Percentiles rank a stretch among this genome's conserved stretches.
phyloP scores from a whole-genome alignment of 2,888 invertebrate genomes.

The Lissonota sp. region DNA sequence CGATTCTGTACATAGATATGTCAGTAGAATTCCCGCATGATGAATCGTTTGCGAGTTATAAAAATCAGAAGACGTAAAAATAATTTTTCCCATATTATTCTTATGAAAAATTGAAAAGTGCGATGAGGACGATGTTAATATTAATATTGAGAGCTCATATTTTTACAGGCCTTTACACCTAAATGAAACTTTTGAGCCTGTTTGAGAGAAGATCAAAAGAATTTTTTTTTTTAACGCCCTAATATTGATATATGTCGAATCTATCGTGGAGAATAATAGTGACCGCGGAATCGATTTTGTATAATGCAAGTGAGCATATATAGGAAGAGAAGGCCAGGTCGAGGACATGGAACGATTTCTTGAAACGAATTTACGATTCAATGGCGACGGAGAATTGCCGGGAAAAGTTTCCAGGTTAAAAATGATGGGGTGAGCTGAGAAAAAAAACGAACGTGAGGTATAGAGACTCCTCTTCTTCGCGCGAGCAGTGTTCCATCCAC shows the following conservation, averaged over 20 bases:
- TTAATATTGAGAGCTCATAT: too few species aligned
- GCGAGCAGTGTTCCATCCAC: conserved; percentile 48
- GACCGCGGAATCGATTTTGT: conserved; percentile 17
- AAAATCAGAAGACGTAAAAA: too few species aligned
- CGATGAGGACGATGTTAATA: too few species aligned
- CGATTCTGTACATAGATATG: too few species aligned
- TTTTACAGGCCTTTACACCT: too few species aligned
- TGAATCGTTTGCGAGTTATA: too few species aligned
- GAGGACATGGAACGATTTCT: conserved; percentile 29
- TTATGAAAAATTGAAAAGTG: too few species aligned
- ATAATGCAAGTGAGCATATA: conserved; percentile 4
- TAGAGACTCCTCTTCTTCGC: conserved; percentile 30
- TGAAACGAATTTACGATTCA: conserved; percentile 58
- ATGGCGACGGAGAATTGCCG: conserved; percentile 52
- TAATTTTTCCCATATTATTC: too few species aligned
- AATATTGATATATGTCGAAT: neutral
- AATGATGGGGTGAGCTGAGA: conserved; percentile 46
- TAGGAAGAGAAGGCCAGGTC: neutral
- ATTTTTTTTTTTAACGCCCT: too few species aligned
- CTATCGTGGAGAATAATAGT: neutral
- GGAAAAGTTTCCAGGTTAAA: conserved; percentile 55
- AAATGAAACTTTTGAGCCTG: too few species aligned
- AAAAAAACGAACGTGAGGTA: conserved; percentile 45
- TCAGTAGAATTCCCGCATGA: too few species aligned
- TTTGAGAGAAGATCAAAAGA: too few species aligned